phyloP scores from a whole-genome alignment of 2,113 vertebrate genomes.

The Lichenostomus cassidix region DNA sequence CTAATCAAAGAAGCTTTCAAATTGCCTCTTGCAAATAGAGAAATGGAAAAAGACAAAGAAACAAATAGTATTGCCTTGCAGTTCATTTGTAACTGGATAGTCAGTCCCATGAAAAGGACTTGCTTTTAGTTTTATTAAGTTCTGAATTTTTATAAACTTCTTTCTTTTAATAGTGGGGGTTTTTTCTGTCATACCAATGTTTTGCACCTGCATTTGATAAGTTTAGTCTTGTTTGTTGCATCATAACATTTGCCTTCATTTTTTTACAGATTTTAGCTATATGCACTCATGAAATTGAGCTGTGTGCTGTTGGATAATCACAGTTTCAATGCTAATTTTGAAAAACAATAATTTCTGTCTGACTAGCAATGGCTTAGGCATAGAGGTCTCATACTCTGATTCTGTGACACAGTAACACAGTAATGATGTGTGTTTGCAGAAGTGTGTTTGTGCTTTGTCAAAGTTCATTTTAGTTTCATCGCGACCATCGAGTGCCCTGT shows the following conservation, averaged over 20 bases:
- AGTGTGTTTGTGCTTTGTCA: slow-evolving; percentile 9
- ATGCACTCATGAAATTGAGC: neutral
- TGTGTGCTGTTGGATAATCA: neutral
- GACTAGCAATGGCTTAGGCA: neutral
- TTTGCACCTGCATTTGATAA: neutral
- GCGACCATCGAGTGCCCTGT: neutral
- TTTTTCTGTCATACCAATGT: neutral
- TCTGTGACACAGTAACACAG: slow-evolving; percentile 2
- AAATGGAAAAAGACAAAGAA: neutral
- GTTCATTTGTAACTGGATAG: neutral
- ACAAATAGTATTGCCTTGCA: neutral
- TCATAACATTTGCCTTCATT: neutral
- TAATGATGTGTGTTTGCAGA: neutral
- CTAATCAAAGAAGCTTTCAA: neutral
- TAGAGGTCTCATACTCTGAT: neutral
- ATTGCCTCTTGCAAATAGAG: neutral
- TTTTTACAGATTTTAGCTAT: neutral
- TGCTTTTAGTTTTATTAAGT: slow-evolving; percentile 7
- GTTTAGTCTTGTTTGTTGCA: neutral
- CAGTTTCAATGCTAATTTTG: neutral
- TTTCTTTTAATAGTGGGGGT: neutral
- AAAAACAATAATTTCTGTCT: neutral
- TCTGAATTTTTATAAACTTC: neutral
- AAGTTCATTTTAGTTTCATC: neutral
- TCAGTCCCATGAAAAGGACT: neutral